These are phyloP conservation scores for Agrilus mali DNA, from an alignment of 2,888 invertebrate genomes.

Conservation along the genomic window DNA sequence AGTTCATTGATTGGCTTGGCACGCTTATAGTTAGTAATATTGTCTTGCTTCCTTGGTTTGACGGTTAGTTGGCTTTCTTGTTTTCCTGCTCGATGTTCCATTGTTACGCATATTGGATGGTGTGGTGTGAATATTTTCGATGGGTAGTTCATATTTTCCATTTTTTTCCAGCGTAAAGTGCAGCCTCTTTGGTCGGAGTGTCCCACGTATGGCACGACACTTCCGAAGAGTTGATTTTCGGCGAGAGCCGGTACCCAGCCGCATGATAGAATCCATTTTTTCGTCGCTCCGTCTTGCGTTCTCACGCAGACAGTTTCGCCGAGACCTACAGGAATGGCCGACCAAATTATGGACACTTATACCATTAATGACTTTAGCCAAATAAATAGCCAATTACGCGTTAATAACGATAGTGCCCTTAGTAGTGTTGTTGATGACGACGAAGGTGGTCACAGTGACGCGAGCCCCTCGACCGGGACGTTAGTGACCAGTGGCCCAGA, in stretches of 20 bases:
- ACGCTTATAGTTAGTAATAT: not conserved
- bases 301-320: conserved; percentile 32
- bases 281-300: conserved; percentile 24
- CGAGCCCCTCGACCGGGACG: too few relatives aligned
- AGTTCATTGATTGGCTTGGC: too few relatives aligned
- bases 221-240: conserved; percentile 18
- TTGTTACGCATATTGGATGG: not conserved
- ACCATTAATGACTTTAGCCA: conserved; percentile 12
- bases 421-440: not conserved
- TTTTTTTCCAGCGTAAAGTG: conserved; percentile 24
- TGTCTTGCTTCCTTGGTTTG: not conserved
- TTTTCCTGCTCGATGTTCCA: not conserved
- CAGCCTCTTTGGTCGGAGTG: conserved; percentile 22
- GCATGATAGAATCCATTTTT: conserved; percentile 25
- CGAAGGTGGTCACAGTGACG: too few relatives aligned
- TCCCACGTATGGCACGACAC: conserved; percentile 31
- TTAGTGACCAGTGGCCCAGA: too few relatives aligned
- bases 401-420: conserved; percentile 5
- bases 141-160: not conserved
- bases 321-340: conserved; percentile 37
- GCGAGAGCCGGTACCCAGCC: conserved; percentile 23
- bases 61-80: not conserved
- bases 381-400: conserved; percentile 13
- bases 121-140: too few relatives aligned
- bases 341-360: conserved; percentile 24